phyloP scores from a whole-genome alignment of 2,797 vertebrate species.

The Tiaroga cobitis region DNA sequence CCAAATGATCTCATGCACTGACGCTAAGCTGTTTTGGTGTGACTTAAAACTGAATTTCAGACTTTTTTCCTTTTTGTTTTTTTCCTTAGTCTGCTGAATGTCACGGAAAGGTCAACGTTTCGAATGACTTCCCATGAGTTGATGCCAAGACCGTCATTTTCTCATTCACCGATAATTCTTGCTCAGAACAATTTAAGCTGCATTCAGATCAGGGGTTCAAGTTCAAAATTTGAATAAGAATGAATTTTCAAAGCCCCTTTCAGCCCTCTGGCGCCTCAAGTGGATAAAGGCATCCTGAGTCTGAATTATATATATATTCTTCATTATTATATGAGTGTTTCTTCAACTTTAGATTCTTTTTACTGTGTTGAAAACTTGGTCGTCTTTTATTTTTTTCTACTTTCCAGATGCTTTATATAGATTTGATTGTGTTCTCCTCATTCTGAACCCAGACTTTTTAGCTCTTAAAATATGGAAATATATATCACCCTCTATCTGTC shows the following conservation, averaged over 20 bases:
- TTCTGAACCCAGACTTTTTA: background rate
- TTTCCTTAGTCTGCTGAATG: background rate
- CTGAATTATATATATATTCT: background rate
- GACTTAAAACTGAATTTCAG: conserved; percentile 20
- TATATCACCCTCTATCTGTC: background rate
- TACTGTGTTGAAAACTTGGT: background rate
- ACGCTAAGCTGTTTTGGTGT: background rate
- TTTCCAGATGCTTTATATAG: background rate
- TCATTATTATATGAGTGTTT: background rate
- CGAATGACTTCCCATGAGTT: background rate
- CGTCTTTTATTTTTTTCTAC: background rate
- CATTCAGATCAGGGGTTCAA: conserved; percentile 6
- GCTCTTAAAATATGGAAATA: background rate
- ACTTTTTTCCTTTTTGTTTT: background rate
- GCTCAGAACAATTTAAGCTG: background rate
- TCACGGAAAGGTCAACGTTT: conserved; percentile 14
- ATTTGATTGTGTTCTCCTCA: background rate
- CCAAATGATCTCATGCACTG: conserved; percentile 20
- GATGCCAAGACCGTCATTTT: background rate
- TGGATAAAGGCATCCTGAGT: background rate
- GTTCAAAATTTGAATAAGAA: conserved; percentile 14
- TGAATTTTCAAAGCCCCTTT: background rate
- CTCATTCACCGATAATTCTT: conserved; percentile 4
- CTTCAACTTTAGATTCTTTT: background rate
- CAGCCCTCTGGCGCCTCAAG: background rate